Base-by-base conservation (phyloP, 2,888 invertebrate genomes). In the Hirtodrosophila trivittata region DNA sequence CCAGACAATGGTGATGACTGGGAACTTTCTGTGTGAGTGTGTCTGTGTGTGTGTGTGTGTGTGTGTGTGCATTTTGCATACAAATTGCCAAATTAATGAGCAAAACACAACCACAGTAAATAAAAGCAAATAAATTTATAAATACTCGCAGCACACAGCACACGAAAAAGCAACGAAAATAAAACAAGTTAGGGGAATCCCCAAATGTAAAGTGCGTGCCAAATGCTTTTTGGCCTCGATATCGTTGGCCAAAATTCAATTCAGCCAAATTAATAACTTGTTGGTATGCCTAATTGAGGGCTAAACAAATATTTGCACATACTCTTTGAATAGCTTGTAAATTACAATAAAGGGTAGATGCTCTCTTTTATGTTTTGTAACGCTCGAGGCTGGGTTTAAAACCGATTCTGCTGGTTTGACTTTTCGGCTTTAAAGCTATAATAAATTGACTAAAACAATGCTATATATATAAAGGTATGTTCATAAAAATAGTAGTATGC, bases 11-110 rank as follows among this genome's bases (percentile, higher is more conserved):
- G 54, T 71, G 43, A 13, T 38, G 72, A 56, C 13, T 8, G 26
- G 12, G 37, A 14, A 1, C 1, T 28, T 30, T 32, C 6, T 41
- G 58, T 9, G 28, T 7, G 25, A 25, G 50, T 14, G 33, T 49
- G 42, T 55, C 39, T 32, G 9, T 41, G 58, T 9, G 28, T 7
- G 25, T 30, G 50, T 14, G 30, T 49, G 42, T 55, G 41, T 49
- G 25, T 60, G 58, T 66, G 86, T 78, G 51, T 82, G 81, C 76
- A 87, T 86, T 82, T 82, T 87, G 87, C 82, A 82, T 82, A 86
- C 84, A 82, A 87, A 82, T 82, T 82, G 81, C 86, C 67, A 82
- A 87, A 87, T 82, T 86, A 82, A 82, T 86, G 87, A 82, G 85
- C 60, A 67, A 57, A 65, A 60, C 52, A 67, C 45, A 64, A 37